These are phyloP conservation scores for Gastracanthus pulcherrimus DNA, from an alignment of 2,888 invertebrate genomes.

Conservation along the genomic window DNA sequence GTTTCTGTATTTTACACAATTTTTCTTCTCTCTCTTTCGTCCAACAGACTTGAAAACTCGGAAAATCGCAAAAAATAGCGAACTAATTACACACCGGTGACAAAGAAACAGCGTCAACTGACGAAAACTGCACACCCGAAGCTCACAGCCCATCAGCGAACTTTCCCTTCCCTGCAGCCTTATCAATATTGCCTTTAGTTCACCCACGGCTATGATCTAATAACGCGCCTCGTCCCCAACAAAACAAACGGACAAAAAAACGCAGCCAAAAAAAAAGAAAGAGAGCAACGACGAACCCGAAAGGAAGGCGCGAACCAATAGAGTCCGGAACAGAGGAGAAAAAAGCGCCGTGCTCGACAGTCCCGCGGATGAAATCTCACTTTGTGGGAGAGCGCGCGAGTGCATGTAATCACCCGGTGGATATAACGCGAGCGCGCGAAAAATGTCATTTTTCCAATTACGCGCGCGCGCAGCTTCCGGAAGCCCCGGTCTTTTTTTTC, in stretches of 20 bases:
- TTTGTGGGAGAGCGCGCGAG: conserved; percentile 32
- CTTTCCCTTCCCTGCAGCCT: neutral
- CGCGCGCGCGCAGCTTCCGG: neutral
- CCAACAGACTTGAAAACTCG: neutral
- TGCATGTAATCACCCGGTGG: conserved; percentile 33
- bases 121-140: too few species aligned
- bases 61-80: neutral
- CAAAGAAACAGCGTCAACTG: neutral
- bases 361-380: conserved; percentile 36
- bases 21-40: too few species aligned
- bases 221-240: neutral
- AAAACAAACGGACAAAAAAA: conserved; percentile 20
- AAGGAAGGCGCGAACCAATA: neutral
- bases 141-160: neutral
- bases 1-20: too few species aligned
- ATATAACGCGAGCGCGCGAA: conserved; percentile 23
- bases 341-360: neutral
- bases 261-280: neutral
- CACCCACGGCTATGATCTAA: neutral
- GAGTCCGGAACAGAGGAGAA: neutral
- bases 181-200: conserved; percentile 25
- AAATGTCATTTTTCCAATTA: conserved; percentile 57
- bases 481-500: conserved; percentile 61
- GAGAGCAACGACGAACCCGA: neutral
- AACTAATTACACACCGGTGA: neutral